phyloP scores from a whole-genome alignment of 1,140 invertebrate species.

The Drosophila lacteicornis region DNA sequence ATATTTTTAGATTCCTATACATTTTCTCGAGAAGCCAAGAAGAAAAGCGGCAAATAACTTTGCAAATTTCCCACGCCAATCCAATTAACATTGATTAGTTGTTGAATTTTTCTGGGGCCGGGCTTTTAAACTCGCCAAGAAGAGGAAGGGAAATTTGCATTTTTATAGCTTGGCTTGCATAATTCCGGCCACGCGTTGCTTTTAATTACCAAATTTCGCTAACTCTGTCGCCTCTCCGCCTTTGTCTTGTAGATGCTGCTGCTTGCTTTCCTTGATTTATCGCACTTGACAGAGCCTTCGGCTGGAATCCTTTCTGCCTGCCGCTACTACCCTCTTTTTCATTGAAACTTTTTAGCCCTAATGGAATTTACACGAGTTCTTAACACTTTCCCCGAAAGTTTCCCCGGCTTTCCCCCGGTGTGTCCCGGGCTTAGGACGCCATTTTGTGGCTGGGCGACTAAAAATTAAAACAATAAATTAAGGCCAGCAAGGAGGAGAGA shows the following conservation, averaged over 20 bases:
- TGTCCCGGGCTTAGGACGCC: conserved; percentile 41
- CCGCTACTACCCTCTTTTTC: conserved; percentile 1
- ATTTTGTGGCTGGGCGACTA: conserved; percentile 69
- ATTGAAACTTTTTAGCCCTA: conserved; percentile 60
- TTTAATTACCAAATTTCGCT: conserved; percentile 54
- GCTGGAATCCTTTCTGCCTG: conserved; percentile 12
- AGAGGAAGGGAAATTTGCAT: conserved; percentile 57
- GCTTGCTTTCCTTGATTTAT: conserved; percentile 60
- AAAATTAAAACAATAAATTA: conserved; percentile 82
- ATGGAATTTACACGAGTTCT: conserved; percentile 81
- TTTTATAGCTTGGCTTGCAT: conserved; percentile 73
- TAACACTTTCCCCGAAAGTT: conserved; percentile 71
- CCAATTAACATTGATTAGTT: conserved; percentile 79
- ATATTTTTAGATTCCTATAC: conserved; percentile 49
- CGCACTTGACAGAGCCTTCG: conserved; percentile 47
- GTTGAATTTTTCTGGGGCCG: conserved; percentile 16
- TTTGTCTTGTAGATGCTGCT: conserved; percentile 38
- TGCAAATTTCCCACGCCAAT: conserved; percentile 44
- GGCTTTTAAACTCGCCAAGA: conserved; percentile 1
- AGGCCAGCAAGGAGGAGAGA: conserved; percentile 26
- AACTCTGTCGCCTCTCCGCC: background rate
- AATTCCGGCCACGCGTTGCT: conserved; percentile 57
- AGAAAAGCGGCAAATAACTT: conserved; percentile 23
- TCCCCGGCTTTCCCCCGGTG: conserved; percentile 6
- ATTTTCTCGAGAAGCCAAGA: conserved; percentile 21